Conservation (phyloP, 2,888 invertebrate species). For the Cylindroiulus punctatus region DNA sequence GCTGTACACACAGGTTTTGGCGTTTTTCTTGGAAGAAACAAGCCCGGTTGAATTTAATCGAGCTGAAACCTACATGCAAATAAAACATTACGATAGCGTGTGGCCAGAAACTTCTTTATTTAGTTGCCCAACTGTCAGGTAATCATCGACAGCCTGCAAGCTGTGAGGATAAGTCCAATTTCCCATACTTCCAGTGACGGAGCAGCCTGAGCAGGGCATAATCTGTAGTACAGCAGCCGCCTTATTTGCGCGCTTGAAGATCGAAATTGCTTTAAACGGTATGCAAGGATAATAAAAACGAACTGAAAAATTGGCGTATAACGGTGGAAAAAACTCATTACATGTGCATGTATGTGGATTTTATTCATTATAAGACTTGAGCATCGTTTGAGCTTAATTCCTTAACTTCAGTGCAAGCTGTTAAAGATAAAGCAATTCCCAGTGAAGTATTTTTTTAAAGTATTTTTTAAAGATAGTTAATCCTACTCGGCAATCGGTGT, state of each 20-base stretch:
- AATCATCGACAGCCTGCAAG: too few species aligned
- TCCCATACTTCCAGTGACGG: too few species aligned
- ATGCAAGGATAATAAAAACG: not conserved
- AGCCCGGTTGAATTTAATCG: not conserved
- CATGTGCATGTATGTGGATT: not conserved
- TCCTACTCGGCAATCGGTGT: not conserved
- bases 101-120: too few species aligned
- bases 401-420: slow-evolving; percentile 24
- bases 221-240: not conserved
- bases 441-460: not conserved
- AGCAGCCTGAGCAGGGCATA: too few species aligned
- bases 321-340: not conserved
- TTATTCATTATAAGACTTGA: not conserved
- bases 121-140: too few species aligned
- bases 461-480: too few species aligned
- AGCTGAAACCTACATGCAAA: not conserved
- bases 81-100: too few species aligned
- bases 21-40: not conserved
- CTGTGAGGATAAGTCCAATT: too few species aligned
- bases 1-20: not conserved
- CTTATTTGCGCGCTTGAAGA: not conserved
- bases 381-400: not conserved
- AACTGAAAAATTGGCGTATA: not conserved
- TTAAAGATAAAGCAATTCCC: slow-evolving; percentile 3
- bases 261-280: not conserved